A percentile compares a stretch with the other conserved stretches of the same genome.
Evolutionary conservation across 1,140 invertebrate genomes (phyloP).

Genomic region (Drosophila littoralis): DNA sequence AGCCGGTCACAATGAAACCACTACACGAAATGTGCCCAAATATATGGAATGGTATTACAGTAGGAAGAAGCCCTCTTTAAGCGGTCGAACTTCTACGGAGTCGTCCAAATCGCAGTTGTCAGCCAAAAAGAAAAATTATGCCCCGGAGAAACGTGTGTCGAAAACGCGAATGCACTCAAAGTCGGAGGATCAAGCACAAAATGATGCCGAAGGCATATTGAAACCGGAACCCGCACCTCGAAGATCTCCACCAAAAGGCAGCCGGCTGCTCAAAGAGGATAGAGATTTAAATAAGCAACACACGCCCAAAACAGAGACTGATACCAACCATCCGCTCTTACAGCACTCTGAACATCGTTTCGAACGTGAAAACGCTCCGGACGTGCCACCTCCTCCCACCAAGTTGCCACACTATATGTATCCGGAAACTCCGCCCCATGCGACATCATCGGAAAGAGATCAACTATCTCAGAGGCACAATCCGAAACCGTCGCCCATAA

Average conservation of each 20-base stretch:
- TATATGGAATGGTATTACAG: slow-evolving; percentile 89
- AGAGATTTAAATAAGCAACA: slow-evolving; percentile 73
- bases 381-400: slow-evolving; percentile 88
- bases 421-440: slow-evolving; percentile 84
- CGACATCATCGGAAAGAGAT: slow-evolving; percentile 38
- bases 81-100: slow-evolving; percentile 71
- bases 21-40: slow-evolving; percentile 85
- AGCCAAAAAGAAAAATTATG: slow-evolving; percentile 51
- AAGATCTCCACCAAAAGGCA: slow-evolving; percentile 70
- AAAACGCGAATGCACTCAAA: slow-evolving; percentile 81
- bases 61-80: slow-evolving; percentile 59
- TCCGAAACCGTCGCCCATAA: slow-evolving; percentile 76
- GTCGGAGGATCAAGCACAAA: slow-evolving; percentile 50
- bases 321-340: slow-evolving; percentile 87
- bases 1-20: slow-evolving; percentile 27
- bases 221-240: slow-evolving; percentile 83
- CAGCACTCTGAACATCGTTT: slow-evolving; percentile 92
- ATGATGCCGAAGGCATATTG: slow-evolving; percentile 84
- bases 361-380: slow-evolving; percentile 87
- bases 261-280: slow-evolving; percentile 75
- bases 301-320: slow-evolving; percentile 69
- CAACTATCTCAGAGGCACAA: slow-evolving; percentile 29
- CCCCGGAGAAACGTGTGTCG: slow-evolving; percentile 84
- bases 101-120: slow-evolving; percentile 62
- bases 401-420: slow-evolving; percentile 88